phyloP scores from a whole-genome alignment of 2,888 invertebrate species.

The Dasypolia templi region DNA sequence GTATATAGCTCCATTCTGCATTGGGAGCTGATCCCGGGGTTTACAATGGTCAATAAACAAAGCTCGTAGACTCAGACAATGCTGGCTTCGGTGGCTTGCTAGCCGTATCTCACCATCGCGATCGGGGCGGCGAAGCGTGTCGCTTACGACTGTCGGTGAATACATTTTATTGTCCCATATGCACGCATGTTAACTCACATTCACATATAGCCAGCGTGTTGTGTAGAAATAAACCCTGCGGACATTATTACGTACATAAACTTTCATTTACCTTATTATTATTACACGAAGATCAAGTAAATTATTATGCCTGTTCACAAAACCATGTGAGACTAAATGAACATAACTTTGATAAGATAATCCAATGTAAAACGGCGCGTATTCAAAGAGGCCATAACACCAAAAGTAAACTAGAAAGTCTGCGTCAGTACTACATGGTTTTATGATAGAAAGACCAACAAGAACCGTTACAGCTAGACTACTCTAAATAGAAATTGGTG shows the following conservation, averaged over 20 bases:
- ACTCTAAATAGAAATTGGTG: conserved; percentile 43
- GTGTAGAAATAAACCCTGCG: conserved; percentile 49
- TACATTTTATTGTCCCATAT: conserved; percentile 84
- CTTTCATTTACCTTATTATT: conserved; percentile 40
- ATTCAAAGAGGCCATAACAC: neutral
- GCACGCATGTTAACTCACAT: conserved; percentile 76
- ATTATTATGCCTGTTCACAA: conserved; percentile 5
- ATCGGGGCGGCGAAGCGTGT: conserved; percentile 83
- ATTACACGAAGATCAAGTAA: conserved; percentile 26
- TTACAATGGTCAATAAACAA: conserved; percentile 88
- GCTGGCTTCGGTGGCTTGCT: conserved; percentile 79
- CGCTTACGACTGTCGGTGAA: conserved; percentile 84
- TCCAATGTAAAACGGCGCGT: neutral
- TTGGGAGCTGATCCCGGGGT: conserved; percentile 80
- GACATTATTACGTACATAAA: conserved; percentile 39
- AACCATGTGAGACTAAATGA: neutral
- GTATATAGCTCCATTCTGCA: conserved; percentile 83
- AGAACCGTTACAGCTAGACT: conserved; percentile 1
- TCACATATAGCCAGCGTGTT: conserved; percentile 57
- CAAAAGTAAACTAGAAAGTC: conserved; percentile 11
- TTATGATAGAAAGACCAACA: conserved; percentile 18
- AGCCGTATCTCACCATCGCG: conserved; percentile 82
- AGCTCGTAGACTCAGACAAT: conserved; percentile 85
- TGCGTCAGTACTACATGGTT: neutral
- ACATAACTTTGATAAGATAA: conserved; percentile 20